Conservation (phyloP, 2,113 vertebrate genomes). For the Halcyon malimbica region DNA sequence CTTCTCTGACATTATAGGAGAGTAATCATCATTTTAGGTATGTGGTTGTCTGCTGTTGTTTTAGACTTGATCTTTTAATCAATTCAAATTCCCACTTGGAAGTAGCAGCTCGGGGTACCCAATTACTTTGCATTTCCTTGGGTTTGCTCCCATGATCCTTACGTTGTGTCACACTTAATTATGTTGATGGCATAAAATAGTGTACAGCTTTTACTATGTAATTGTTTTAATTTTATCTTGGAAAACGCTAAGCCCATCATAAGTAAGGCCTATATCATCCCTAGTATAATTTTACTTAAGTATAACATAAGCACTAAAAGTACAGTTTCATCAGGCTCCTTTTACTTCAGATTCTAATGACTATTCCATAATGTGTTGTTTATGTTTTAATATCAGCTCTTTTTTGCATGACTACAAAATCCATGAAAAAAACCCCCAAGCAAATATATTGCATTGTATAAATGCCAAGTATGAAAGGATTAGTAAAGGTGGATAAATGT, state of each 20-base stretch:
- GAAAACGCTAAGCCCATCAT: background rate
- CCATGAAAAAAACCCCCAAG: background rate
- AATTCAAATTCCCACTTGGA: background rate
- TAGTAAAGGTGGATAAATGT: background rate
- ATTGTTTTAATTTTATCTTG: background rate
- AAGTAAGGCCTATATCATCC: background rate
- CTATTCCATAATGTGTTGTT: background rate
- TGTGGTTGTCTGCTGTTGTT: background rate
- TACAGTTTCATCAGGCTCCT: background rate
- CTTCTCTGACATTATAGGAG: background rate
- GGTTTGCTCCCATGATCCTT: background rate
- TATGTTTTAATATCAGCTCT: background rate
- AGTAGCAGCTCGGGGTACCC: background rate
- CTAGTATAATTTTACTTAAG: background rate
- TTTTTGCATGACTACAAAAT: background rate
- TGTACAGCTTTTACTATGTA: background rate
- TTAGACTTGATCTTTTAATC: background rate
- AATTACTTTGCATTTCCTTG: conserved; percentile 15
- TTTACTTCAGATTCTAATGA: background rate
- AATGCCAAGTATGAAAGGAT: background rate
- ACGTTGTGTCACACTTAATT: background rate
- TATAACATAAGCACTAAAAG: background rate
- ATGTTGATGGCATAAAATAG: background rate
- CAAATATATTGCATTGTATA: background rate
- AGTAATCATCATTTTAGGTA: background rate